phyloP scores from a whole-genome alignment of 2,888 invertebrate genomes.

The Parasteatoda lunata region DNA sequence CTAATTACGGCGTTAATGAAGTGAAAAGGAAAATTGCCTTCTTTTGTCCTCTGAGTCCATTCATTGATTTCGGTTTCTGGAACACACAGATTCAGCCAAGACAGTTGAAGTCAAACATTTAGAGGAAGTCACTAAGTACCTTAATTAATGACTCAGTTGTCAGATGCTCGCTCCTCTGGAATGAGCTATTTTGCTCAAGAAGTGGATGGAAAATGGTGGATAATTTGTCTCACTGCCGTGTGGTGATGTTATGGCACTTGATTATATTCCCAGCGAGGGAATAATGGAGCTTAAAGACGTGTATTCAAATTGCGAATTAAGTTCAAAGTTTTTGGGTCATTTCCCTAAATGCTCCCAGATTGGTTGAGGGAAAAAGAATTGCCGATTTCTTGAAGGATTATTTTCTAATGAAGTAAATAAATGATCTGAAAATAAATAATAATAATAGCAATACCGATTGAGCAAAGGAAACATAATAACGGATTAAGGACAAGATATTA shows the following conservation, averaged over 20 bases:
- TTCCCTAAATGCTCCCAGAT: no score
- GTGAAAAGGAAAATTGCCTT: slow-evolving; percentile 51
- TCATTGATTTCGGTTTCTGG: slow-evolving; percentile 52
- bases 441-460: no score
- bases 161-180: background rate
- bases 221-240: background rate
- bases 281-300: background rate
- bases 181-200: background rate
- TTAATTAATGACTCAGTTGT: slow-evolving; percentile 38
- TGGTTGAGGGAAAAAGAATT: no score
- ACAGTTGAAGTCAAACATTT: slow-evolving; percentile 36
- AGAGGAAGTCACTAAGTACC: slow-evolving; percentile 19
- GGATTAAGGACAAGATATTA: no score
- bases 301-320: background rate
- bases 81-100: background rate
- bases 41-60: slow-evolving; percentile 16
- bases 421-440: no score
- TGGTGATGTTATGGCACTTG: background rate
- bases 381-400: no score
- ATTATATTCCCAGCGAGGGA: background rate
- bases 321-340: no score
- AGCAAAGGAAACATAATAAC: no score
- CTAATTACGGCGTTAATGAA: slow-evolving; percentile 55
- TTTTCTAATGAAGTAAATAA: no score
- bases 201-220: background rate